phyloP scores from a whole-genome alignment of 2,888 invertebrate species.

The Eubasilissa splendida region DNA sequence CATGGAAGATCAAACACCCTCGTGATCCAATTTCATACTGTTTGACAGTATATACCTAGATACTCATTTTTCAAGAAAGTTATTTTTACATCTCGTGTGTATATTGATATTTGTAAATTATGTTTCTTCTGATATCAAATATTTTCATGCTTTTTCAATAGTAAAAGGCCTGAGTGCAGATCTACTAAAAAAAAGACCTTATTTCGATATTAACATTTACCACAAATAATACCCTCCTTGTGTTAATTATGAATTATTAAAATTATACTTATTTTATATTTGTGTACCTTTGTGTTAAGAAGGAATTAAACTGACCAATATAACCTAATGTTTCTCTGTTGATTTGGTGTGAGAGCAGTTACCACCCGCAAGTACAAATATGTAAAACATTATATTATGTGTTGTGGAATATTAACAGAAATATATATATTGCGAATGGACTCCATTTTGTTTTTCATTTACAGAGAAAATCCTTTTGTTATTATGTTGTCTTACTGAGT shows the following conservation, averaged over 20 bases:
- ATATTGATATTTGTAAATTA: too few species aligned
- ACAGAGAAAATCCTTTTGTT: too few species aligned
- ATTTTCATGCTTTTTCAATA: too few species aligned
- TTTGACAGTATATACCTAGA: too few species aligned
- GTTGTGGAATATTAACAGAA: conserved; percentile 48
- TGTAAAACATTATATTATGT: conserved; percentile 48
- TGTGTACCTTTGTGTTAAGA: background rate
- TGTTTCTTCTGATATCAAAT: too few species aligned
- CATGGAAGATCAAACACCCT: too few species aligned
- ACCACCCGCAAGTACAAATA: conserved; percentile 51
- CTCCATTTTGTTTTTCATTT: conserved; percentile 35
- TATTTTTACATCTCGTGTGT: too few species aligned
- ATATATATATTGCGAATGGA: conserved; percentile 41
- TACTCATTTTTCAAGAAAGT: too few species aligned
- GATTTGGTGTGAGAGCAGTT: conserved; percentile 21
- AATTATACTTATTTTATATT: background rate
- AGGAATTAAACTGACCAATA: conserved; percentile 20
- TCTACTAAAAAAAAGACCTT: background rate
- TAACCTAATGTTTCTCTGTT: background rate
- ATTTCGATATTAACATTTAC: background rate
- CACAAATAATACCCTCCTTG: background rate
- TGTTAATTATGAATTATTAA: background rate
- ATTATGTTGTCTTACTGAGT: too few species aligned
- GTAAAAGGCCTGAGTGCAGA: too few species aligned
- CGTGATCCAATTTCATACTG: too few species aligned